Conservation (phyloP, 2,797 vertebrate species). For the Enteromius thamalakanensis region DNA sequence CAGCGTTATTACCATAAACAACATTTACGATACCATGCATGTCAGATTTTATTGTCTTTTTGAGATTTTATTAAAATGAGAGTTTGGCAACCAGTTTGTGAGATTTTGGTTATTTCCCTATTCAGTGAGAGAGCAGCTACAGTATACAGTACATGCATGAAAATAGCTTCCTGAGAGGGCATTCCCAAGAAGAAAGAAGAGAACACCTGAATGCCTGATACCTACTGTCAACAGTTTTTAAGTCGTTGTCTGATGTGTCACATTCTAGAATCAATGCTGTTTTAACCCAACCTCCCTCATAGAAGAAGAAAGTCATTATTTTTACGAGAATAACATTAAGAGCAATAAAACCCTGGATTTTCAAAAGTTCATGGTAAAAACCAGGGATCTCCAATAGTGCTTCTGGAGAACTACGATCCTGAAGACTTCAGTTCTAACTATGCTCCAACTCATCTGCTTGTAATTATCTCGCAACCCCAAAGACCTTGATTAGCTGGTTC, state of each 20-base stretch:
- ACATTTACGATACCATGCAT: background rate
- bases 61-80: background rate
- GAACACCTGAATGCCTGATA: background rate
- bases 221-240: background rate
- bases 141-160: background rate
- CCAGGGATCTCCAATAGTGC: background rate
- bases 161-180: background rate
- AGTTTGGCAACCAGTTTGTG: background rate
- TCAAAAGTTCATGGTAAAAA: background rate
- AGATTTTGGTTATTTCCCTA: background rate
- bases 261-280: background rate
- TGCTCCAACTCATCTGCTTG: background rate
- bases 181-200: background rate
- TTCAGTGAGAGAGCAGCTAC: background rate
- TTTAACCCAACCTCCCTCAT: background rate
- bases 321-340: background rate
- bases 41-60: background rate
- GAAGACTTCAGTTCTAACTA: background rate
- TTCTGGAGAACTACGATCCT: background rate
- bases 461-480: background rate
- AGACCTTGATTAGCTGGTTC: background rate
- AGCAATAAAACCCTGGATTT: background rate
- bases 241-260: background rate
- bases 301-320: background rate
- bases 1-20: background rate